A percentile compares a stretch with the other conserved stretches of the same genome.
Conservation (phyloP, 2,113 vertebrate genomes). For the Xenopus laevis region DNA sequence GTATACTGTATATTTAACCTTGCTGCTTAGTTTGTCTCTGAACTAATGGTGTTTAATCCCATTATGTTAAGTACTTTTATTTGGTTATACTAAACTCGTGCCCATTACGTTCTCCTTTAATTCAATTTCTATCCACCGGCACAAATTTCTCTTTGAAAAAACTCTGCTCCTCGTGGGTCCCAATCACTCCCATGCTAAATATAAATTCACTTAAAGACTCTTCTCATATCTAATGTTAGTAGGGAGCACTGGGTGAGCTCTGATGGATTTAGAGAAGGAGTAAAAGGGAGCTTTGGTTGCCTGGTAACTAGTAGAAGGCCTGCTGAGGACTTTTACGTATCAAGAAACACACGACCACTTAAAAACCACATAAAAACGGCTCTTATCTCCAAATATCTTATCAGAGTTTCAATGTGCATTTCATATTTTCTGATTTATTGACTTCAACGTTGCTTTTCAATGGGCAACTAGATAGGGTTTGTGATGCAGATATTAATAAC, state of each 20-base stretch:
- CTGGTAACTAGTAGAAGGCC: conserved; percentile 48
- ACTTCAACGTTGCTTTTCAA: neutral
- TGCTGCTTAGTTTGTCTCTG: too few relatives aligned
- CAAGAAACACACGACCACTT: neutral
- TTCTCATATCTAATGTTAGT: conserved; percentile 32
- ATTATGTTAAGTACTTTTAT: too few relatives aligned
- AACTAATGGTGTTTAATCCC: too few relatives aligned
- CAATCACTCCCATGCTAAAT: neutral
- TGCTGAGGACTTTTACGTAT: conserved; percentile 8
- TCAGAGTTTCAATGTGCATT: neutral
- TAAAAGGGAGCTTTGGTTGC: conserved; percentile 48
- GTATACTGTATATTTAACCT: too few relatives aligned
- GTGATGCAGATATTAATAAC: too few relatives aligned
- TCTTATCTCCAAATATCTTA: neutral
- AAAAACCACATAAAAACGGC: conserved; percentile 1
- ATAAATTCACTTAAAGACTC: conserved; percentile 40
- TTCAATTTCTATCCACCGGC: neutral
- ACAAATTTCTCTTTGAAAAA: neutral
- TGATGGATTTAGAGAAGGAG: conserved; percentile 40
- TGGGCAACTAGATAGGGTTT: too few relatives aligned
- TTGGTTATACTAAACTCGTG: neutral
- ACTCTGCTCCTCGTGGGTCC: neutral
- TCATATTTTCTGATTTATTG: neutral
- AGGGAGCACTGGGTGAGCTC: conserved; percentile 44
- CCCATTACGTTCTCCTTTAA: neutral